Percentiles rank a stretch among this genome's conserved stretches.
phyloP scores from a whole-genome alignment of 2,113 vertebrate species.

The Carettochelys insculpta region DNA sequence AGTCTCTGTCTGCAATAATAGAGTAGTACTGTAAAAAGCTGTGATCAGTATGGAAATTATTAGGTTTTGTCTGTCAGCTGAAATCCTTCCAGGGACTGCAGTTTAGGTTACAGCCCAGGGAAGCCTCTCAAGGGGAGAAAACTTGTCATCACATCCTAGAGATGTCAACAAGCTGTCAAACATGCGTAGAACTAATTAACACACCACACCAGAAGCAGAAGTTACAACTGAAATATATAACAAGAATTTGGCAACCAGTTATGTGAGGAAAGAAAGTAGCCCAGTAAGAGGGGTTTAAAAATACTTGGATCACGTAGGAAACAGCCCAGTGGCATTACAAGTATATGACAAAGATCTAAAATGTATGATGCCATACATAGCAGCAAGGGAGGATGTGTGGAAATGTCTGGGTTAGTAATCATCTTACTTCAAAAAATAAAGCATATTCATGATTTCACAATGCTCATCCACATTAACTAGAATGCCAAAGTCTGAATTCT shows the following conservation, averaged over 20 bases:
- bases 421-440: not conserved
- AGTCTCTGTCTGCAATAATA: not conserved
- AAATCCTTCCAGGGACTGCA: not conserved
- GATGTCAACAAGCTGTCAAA: not conserved
- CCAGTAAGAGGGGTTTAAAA: not conserved
- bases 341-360: not conserved
- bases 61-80: not conserved
- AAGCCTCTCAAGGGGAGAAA: not conserved
- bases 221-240: not conserved
- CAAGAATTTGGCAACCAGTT: not conserved
- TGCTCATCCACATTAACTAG: rapidly evolving
- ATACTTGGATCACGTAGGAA: not conserved
- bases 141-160: not conserved
- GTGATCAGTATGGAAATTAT: not conserved
- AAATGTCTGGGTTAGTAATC: rapidly evolving
- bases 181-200: not conserved
- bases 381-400: not conserved
- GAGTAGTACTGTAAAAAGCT: not conserved
- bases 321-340: not conserved
- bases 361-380: not conserved
- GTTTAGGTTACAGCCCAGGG: not conserved
- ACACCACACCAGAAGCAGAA: not conserved
- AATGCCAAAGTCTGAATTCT: not conserved
- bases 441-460: not conserved
- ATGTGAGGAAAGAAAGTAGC: not conserved